These are phyloP conservation scores for Callipepla squamata DNA, from an alignment of 2,113 vertebrate genomes.

Conservation along the genomic window DNA sequence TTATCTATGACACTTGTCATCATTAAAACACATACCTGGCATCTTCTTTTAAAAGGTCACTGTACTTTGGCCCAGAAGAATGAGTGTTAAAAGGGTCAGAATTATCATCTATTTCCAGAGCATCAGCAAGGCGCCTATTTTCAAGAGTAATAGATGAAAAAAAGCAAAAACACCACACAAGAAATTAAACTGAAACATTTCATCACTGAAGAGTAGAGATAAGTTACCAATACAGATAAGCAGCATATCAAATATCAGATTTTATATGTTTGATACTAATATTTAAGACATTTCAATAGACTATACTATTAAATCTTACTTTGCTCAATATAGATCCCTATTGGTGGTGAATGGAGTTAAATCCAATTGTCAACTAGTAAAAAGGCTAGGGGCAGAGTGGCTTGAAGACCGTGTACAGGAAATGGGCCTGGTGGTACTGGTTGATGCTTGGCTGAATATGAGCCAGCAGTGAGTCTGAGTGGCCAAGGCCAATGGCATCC, in stretches of 20 bases:
- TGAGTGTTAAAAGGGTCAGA: conserved; percentile 92
- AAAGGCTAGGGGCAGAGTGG: too few relatives aligned
- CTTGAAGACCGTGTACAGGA: too few relatives aligned
- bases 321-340: not conserved
- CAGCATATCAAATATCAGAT: not conserved
- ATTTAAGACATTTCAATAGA: not conserved
- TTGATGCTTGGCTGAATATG: too few relatives aligned
- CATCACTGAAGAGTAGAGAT: not conserved
- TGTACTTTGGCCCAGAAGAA: conserved; percentile 88
- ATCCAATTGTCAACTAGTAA: too few relatives aligned
- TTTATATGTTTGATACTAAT: not conserved
- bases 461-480: too few relatives aligned
- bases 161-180: not conserved
- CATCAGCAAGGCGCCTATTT: conserved; percentile 89
- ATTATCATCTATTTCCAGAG: conserved; percentile 89
- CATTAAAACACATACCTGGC: conserved; percentile 82
- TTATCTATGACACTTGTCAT: not conserved
- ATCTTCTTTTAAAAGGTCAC: conserved; percentile 93
- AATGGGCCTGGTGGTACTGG: too few relatives aligned
- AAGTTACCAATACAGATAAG: not conserved
- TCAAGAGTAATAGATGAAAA: not conserved
- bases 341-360: too few relatives aligned
- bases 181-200: not conserved
- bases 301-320: not conserved
- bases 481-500: too few relatives aligned